Base-by-base conservation (phyloP, 2,113 vertebrate genomes). In the Athene noctua region DNA sequence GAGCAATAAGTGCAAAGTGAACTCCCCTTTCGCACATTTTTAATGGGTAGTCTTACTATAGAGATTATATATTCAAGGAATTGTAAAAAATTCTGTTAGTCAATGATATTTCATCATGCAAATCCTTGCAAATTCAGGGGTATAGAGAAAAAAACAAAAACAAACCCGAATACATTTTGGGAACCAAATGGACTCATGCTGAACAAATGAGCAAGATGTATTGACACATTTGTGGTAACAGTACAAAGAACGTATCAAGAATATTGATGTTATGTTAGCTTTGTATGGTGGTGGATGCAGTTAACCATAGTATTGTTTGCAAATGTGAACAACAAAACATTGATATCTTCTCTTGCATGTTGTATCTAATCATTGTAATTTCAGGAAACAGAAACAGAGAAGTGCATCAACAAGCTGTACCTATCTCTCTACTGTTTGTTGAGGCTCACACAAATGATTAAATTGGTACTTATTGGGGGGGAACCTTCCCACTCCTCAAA, bases 1-100 rank as follows among this genome's bases (percentile, higher is more conserved):
- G 98, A 98, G 98, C 99, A 99, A 98, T 98, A 99, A 99, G 96
- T 97, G 97, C 98, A 98, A 98, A 98, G 96, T 92, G 95, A 96
- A 96, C 75, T 91, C 96, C 97, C 94, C 97, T 97, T 98, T 98
- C 97, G 96, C 97, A 97, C 97, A 94, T 95, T 97, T 97, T 96
- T 97, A 97, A 97, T 95, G 95, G 71, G 97, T 98, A 96, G 97
- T 98, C 98, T 98, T 98, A 80, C 96, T 97, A 95, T 97, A 98
- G 98, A 98, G 98, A 61, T 97, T 97, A 97, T 98, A 96, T 97
- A 97, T 90, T 98, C 90, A 93, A 97, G 94, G 95, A 97, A 98
- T 99, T 99, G 99, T 98, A 96, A 98, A 98, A 98, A 99, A 99
- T 99, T 99, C 98, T 99, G 98, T 98, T 98, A 98, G 98, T 99